Conservation (phyloP, 2,113 vertebrate species). For the Dipodomys stephensi region DNA sequence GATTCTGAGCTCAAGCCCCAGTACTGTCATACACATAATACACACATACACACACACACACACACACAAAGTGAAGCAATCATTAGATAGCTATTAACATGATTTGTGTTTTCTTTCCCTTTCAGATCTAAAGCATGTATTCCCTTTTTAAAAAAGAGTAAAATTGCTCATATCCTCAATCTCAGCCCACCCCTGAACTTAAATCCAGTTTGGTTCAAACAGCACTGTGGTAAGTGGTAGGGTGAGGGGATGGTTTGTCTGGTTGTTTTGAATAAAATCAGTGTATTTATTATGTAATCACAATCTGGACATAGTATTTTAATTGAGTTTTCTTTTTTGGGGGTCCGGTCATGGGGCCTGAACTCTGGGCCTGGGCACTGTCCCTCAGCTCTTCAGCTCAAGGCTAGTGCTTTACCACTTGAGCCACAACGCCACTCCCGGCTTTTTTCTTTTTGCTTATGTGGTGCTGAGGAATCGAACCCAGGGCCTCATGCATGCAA, state of each 20-base stretch:
- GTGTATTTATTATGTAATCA: neutral
- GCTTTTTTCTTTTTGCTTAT: no score
- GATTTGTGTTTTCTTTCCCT: constrained; percentile 70
- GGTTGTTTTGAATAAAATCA: constrained; percentile 53
- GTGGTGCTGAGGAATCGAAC: no score
- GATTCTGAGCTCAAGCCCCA: no score
- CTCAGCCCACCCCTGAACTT: constrained; percentile 97
- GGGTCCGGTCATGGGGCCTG: no score
- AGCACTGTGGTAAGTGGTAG: constrained; percentile 91
- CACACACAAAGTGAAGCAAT: neutral
- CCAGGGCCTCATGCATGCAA: no score
- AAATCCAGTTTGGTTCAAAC: constrained; percentile 98
- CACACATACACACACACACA: no score
- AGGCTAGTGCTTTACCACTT: no score
- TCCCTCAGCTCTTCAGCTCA: no score
- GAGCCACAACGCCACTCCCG: no score
- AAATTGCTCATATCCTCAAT: constrained; percentile 95
- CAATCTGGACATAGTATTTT: neutral
- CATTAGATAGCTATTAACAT: constrained; percentile 6
- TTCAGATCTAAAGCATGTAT: constrained; percentile 96
- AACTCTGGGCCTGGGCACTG: no score
- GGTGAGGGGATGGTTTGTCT: neutral
- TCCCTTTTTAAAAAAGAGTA: constrained; percentile 94
- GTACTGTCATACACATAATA: no score
- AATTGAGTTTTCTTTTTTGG: constrained; percentile 28